These are phyloP conservation scores for Parauchenoglanis ngamensis DNA, from an alignment of 2,797 vertebrate genomes.

Conservation along the genomic window DNA sequence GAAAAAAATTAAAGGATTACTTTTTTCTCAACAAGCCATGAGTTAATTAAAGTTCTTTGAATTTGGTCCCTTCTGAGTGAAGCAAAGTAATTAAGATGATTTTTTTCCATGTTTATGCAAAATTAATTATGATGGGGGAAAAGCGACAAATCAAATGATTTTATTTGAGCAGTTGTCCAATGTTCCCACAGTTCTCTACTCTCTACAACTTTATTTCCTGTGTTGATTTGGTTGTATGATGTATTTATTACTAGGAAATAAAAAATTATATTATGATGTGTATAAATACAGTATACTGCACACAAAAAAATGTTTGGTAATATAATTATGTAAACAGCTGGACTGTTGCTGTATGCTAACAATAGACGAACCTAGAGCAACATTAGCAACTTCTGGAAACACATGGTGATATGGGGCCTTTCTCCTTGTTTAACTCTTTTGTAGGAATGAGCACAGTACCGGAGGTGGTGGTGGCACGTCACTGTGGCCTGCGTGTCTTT, in stretches of 20 bases:
- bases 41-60: too few relatives aligned
- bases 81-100: too few relatives aligned
- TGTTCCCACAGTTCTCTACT: neutral
- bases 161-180: neutral
- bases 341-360: neutral
- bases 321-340: neutral
- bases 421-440: neutral
- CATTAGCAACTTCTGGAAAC: neutral
- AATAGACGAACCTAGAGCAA: neutral
- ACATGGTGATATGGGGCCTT: neutral
- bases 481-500: slow-evolving; percentile 82
- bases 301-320: neutral
- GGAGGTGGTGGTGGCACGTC: slow-evolving; percentile 84
- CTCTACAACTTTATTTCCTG: neutral
- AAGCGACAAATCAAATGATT: neutral
- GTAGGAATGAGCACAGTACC: slow-evolving; percentile 88
- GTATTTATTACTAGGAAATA: neutral
- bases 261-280: neutral
- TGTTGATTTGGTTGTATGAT: neutral
- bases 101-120: too few relatives aligned
- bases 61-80: too few relatives aligned
- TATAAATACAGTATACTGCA: neutral
- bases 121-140: neutral
- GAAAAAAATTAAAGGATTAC: too few relatives aligned
- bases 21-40: too few relatives aligned